Evolutionary conservation across 1,140 invertebrate species (phyloP), one percentile per base, ranked within the genome.

Genomic region (Drusus annulatus): DNA sequence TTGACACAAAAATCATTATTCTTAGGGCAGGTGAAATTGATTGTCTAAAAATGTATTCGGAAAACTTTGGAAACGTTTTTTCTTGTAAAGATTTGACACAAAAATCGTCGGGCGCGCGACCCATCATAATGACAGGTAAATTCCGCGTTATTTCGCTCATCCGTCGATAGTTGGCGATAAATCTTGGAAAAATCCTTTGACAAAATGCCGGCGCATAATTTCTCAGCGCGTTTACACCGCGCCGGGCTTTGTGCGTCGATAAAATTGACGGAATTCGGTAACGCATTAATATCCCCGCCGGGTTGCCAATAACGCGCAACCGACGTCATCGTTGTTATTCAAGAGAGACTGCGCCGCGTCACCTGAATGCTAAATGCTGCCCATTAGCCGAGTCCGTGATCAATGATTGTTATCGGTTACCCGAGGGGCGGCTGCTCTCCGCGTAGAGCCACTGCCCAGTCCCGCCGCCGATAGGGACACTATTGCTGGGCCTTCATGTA

Each of bases 291-390:
- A 80, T 80, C 74, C 69, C 69, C 73, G 13, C 25, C 23, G 50
- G 31, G 58, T 54, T 36, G 52, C 73, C 76, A 80, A 80, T 80
- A 80, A 80, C 74, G 79, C 62, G 75, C 79, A 80, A 80, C 79
- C 77, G 79, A 77, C 79, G 79, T 80, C 63, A 56, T 80, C 79
- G 75, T 80, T 80, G 74, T 80, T 80, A 80, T 80, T 80, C 79
- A 80, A 31, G 79, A 65, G 79, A 36, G 31, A 69, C 23, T 56
- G 74, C 71, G 79, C 28, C 77, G 52, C 52, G 60, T 56, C 79
- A 80, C 79, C 79, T 80, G 79, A 80, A 80, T 80, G 74, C 71
- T 80, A 80, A 80, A 69, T 74, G 63, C 51, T 19, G 17, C 79
- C 74, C 79, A 80, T 80, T 80, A 80, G 63, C 45, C 56, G 75